phyloP scores from a whole-genome alignment of 2,797 vertebrate species.

The Intellagama lesueurii region DNA sequence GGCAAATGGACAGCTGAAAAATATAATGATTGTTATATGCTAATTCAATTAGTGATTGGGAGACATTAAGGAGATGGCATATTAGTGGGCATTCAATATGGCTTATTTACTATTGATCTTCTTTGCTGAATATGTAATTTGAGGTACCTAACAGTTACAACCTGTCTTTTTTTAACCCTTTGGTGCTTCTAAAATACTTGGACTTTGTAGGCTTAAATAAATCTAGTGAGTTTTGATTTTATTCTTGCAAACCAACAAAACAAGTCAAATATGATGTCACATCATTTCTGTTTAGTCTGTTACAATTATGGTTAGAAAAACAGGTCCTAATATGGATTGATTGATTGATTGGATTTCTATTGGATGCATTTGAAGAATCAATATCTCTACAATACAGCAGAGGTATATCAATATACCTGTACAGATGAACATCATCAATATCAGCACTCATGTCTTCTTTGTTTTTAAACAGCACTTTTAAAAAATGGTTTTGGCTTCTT shows the following conservation, averaged over 20 bases:
- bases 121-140: constrained; percentile 45
- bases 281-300: constrained; percentile 52
- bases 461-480: background rate
- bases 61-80: constrained; percentile 50
- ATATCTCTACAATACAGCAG: constrained; percentile 19
- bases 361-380: background rate
- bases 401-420: constrained; percentile 21
- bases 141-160: background rate
- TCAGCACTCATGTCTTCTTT: background rate
- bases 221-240: constrained; percentile 48
- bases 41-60: constrained; percentile 43
- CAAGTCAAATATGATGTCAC: constrained; percentile 55
- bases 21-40: constrained; percentile 29
- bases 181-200: constrained; percentile 12
- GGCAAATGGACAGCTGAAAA: constrained; percentile 20
- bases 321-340: constrained; percentile 42
- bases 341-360: no score
- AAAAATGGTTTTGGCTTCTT: background rate
- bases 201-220: constrained; percentile 34
- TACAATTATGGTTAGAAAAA: constrained; percentile 60
- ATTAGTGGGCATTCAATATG: constrained; percentile 49
- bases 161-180: constrained; percentile 5
- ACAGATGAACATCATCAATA: constrained; percentile 8
- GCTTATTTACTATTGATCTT: constrained; percentile 50
- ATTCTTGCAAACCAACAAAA: constrained; percentile 62